These are phyloP conservation scores for Syrphus vitripennis DNA, from an alignment of 2,888 invertebrate species.

Conservation along the genomic window DNA sequence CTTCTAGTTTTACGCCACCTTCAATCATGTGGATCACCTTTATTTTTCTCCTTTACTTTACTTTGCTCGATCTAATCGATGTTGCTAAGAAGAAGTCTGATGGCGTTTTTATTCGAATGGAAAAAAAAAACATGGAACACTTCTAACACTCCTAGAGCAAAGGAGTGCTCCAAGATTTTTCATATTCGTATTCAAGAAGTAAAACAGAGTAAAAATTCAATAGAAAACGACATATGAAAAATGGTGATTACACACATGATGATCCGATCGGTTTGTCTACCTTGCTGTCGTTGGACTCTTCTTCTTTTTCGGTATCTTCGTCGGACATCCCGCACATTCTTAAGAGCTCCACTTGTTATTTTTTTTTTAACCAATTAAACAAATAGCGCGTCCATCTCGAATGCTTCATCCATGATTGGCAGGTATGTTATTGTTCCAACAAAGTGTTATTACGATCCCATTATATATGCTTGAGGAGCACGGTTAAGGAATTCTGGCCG, in stretches of 20 bases:
- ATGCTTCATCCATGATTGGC: conserved; percentile 69
- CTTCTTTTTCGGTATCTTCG: background rate
- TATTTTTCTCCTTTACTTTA: conserved; percentile 24
- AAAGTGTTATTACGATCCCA: conserved; percentile 71
- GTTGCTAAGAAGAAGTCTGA: conserved; percentile 32
- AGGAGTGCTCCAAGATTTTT: no score
- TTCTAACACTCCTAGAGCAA: no score
- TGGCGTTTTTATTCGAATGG: no score
- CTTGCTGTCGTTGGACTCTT: conserved; percentile 16
- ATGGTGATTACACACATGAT: conserved; percentile 65
- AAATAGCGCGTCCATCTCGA: conserved; percentile 72
- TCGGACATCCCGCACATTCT: conserved; percentile 30
- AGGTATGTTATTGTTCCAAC: conserved; percentile 72
- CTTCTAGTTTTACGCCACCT: conserved; percentile 46
- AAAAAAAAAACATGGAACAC: no score
- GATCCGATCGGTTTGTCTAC: conserved; percentile 11
- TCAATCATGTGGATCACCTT: conserved; percentile 65
- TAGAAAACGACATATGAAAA: no score
- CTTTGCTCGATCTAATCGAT: conserved; percentile 39
- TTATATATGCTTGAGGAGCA: conserved; percentile 70
- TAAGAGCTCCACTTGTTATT: background rate
- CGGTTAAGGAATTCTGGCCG: conserved; percentile 61
- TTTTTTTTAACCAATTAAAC: conserved; percentile 63
- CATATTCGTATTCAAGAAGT: no score
- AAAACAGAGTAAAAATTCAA: no score